phyloP scores from a whole-genome alignment of 2,888 invertebrate genomes.

The Oxytorus armatus region DNA sequence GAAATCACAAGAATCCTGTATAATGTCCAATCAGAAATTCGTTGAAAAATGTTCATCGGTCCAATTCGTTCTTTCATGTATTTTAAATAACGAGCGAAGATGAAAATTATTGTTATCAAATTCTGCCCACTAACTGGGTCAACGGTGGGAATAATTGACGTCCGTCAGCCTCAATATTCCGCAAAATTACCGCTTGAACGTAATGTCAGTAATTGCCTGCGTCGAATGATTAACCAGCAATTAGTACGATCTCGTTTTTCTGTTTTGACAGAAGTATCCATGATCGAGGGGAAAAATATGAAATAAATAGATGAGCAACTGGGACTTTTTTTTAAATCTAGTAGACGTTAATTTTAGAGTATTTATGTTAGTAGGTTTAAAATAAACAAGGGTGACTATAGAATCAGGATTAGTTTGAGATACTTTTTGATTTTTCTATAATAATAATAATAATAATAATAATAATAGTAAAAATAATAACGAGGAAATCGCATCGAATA shows the following conservation, averaged over 20 bases:
- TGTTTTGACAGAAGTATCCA: neutral
- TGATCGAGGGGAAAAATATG: neutral
- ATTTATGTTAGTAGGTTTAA: too few relatives aligned
- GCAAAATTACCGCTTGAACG: neutral
- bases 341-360: neutral
- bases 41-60: neutral
- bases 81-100: neutral
- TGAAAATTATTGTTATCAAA: conserved; percentile 10
- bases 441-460: too few relatives aligned
- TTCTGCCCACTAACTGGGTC: neutral
- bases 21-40: neutral
- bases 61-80: neutral
- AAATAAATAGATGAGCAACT: neutral
- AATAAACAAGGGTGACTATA: too few relatives aligned
- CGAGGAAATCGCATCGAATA: too few relatives aligned
- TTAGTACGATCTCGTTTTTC: neutral
- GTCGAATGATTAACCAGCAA: neutral
- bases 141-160: neutral
- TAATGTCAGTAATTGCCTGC: conserved; percentile 1
- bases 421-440: too few relatives aligned
- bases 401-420: too few relatives aligned
- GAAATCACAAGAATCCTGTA: neutral
- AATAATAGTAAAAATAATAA: too few relatives aligned
- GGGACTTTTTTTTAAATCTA: neutral
- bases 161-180: neutral